Evolutionary conservation across 2,888 invertebrate species (phyloP).

Genomic region (Lycaena phlaeas): DNA sequence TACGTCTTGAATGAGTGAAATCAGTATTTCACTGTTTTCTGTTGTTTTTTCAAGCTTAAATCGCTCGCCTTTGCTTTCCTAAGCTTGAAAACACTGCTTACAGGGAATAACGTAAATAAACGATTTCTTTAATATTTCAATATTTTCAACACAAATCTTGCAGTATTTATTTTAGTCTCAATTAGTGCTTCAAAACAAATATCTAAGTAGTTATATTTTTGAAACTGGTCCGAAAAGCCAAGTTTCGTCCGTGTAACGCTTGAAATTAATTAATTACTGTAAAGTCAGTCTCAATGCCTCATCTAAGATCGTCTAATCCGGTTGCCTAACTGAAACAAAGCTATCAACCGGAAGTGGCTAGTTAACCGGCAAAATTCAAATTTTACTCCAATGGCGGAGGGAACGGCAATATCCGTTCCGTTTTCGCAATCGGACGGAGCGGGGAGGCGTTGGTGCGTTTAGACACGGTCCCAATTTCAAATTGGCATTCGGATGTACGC

Average conservation of each 20-base stretch:
- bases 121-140: too few species aligned
- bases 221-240: too few species aligned
- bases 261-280: not conserved
- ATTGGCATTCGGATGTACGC: slow-evolving; percentile 31
- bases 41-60: too few species aligned
- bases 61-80: too few species aligned
- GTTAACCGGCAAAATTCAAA: slow-evolving; percentile 71
- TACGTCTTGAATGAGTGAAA: too few species aligned
- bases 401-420: slow-evolving; percentile 70
- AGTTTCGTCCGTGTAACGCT: not conserved
- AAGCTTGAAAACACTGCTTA: too few species aligned
- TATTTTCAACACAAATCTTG: too few species aligned
- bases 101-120: too few species aligned
- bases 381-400: slow-evolving; percentile 63
- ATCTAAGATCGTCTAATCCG: slow-evolving; percentile 19
- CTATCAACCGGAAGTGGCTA: slow-evolving; percentile 55
- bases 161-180: too few species aligned
- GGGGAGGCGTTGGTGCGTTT: slow-evolving; percentile 56
- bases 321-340: slow-evolving; percentile 49
- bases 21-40: too few species aligned
- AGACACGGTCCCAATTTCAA: slow-evolving; percentile 42
- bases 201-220: too few species aligned
- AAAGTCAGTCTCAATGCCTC: slow-evolving; percentile 11
- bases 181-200: too few species aligned
- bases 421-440: slow-evolving; percentile 56